These are phyloP conservation scores for Eupsittula cactorum DNA, from an alignment of 2,113 vertebrate genomes.

Conservation along the genomic window DNA sequence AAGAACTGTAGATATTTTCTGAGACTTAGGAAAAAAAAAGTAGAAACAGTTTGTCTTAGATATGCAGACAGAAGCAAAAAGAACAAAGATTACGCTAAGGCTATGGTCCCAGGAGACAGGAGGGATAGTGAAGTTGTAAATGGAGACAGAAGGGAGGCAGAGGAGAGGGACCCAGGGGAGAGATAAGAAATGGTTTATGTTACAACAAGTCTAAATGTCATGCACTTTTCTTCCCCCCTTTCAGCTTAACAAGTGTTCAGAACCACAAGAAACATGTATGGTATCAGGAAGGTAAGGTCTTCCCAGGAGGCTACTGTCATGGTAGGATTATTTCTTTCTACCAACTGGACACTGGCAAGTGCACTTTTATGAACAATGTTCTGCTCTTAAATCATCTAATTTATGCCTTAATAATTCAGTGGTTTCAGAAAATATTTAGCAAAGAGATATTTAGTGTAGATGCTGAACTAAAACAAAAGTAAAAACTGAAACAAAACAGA, in stretches of 20 bases:
- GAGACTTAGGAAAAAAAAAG: not conserved
- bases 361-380: not conserved
- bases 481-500: not conserved
- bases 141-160: constrained; percentile 23
- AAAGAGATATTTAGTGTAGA: not conserved
- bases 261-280: constrained; percentile 36
- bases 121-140: constrained; percentile 54
- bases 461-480: not conserved
- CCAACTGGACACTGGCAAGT: not conserved
- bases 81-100: constrained; percentile 24
- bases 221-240: constrained; percentile 14
- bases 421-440: not conserved
- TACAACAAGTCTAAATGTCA: constrained; percentile 57
- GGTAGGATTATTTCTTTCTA: not conserved
- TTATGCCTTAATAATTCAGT: constrained; percentile 23
- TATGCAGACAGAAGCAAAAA: constrained; percentile 30
- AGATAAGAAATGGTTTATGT: constrained; percentile 65
- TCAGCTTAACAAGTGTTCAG: constrained; percentile 54
- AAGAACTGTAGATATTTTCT: not conserved
- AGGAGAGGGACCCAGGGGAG: constrained; percentile 18
- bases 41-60: not conserved
- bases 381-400: not conserved
- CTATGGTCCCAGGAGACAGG: constrained; percentile 42
- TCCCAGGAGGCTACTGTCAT: not conserved
- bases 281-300: constrained; percentile 34